Percentiles rank a stretch among this genome's conserved stretches.
Conservation (phyloP, 1,140 invertebrate species). For the Caenorhabditis tropicalis region DNA sequence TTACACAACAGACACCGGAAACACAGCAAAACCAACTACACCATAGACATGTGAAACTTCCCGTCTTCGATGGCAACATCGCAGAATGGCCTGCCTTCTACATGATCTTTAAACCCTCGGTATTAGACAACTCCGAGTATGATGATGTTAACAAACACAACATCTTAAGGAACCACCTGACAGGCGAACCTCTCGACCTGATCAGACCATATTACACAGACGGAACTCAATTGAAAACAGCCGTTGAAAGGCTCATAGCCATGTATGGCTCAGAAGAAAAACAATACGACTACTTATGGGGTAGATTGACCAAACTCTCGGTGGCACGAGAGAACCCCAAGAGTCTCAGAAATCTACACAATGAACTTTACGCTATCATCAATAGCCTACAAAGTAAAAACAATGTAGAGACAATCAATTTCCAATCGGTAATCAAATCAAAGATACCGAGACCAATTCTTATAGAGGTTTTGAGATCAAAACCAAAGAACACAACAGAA, state of each 20-base stretch:
- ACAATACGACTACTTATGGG: neutral
- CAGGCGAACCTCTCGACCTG: neutral
- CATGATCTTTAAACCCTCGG: neutral
- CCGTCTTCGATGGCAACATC: neutral
- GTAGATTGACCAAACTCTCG: neutral
- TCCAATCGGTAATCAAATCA: neutral
- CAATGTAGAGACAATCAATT: neutral
- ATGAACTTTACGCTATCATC: neutral
- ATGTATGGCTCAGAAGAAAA: neutral
- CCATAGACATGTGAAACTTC: neutral
- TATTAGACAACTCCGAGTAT: neutral
- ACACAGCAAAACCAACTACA: neutral
- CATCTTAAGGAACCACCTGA: neutral
- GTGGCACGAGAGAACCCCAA: neutral
- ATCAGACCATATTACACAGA: neutral
- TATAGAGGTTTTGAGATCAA: neutral
- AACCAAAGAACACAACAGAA: neutral
- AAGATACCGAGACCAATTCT: neutral
- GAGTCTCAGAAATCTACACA: neutral
- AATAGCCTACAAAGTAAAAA: neutral
- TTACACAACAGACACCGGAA: neutral
- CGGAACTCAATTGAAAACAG: neutral
- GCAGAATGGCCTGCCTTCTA: neutral
- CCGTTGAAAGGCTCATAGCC: neutral
- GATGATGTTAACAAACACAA: neutral